Evolutionary conservation across 2,797 vertebrate genomes (phyloP).

Genomic region (Lacerta viridis): DNA sequence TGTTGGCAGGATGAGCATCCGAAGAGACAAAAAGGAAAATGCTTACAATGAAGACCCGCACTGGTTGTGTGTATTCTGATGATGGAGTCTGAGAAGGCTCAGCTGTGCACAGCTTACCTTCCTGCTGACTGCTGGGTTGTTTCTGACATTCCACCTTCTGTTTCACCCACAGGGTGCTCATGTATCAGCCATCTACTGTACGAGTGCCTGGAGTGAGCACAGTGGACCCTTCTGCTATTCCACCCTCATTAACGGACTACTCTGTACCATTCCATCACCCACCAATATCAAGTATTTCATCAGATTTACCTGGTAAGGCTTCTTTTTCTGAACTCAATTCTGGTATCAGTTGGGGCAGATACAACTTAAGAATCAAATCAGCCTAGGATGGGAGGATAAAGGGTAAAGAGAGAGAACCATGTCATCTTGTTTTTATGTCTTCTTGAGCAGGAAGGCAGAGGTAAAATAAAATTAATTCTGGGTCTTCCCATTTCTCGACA

Average conservation of each 20-base stretch:
- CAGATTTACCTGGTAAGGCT: conserved; percentile 92
- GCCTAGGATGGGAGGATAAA: not conserved
- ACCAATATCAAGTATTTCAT: conserved; percentile 88
- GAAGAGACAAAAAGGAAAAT: conserved; percentile 33
- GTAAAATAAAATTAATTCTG: too few species aligned
- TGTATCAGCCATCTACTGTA: conserved; percentile 91
- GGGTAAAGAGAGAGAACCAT: too few species aligned
- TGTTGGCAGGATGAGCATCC: not conserved
- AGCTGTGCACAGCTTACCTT: conserved; percentile 27
- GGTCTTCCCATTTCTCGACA: too few species aligned
- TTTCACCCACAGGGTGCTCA: conserved; percentile 88
- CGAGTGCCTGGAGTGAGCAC: conserved; percentile 88
- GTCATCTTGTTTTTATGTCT: too few species aligned
- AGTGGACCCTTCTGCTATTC: conserved; percentile 88
- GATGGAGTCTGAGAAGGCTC: conserved; percentile 33
- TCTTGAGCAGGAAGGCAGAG: too few species aligned
- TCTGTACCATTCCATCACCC: conserved; percentile 93
- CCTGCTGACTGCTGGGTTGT: conserved; percentile 52
- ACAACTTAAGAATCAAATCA: not conserved
- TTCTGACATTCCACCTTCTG: conserved; percentile 68
- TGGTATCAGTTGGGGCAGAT: not conserved
- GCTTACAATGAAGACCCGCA: conserved; percentile 49
- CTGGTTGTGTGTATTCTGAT: not conserved
- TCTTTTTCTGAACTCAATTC: not conserved
- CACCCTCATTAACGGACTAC: conserved; percentile 91